Evolutionary conservation across 2,797 vertebrate genomes (phyloP), one percentile per base, ranked within the genome.

Genomic region (Micromesistius poutassou): DNA sequence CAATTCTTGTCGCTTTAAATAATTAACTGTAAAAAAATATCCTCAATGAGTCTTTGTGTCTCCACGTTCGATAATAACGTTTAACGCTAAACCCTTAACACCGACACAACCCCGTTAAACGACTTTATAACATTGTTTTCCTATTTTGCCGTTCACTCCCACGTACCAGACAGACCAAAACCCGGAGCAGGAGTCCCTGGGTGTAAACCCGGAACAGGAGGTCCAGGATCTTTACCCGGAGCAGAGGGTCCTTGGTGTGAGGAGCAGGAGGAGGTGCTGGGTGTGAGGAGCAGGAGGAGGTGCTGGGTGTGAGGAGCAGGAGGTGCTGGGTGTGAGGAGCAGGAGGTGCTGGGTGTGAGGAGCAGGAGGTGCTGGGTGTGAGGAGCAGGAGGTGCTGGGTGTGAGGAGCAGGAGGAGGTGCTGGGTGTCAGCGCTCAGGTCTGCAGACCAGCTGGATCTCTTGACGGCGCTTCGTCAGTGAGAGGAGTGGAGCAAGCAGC

Each of bases 401-500:
- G 46, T 50, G 40, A 42, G 46, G 13, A 50, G 46, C 12, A 50
- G 46, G 46, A 50, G 46, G 46, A 50, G 46, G 46, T 50, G 2
- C 14, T 22, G 46, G 46, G 46, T 50, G 46, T 50, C 5, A 19
- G 19, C 19, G 46, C 6, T n/a, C 55, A 62, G 55, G 22, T 8
- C 55, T 62, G 46, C 55, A 62, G 55, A 8, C 25, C 22, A 9
- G 16, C 46, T n/a, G 55, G 46, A 55, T 7, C 16, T 55, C 46
- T 55, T 55, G 16, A 19, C 46, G 16, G 46, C 46, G 46, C 46
- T 25, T 19, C 6, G 55, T 62, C 55, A 25, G 55, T 8, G 55
- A 62, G 55, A 62, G 55, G 55, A 62, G 55, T 62, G 55, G 55
- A 62, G 55, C 25, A n/a, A 62, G 55, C 55, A 62, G 55, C 55